A percentile compares a stretch with the other conserved stretches of the same genome.
Conservation (phyloP, 2,888 invertebrate genomes). For the Ochlodes sylvanus region DNA sequence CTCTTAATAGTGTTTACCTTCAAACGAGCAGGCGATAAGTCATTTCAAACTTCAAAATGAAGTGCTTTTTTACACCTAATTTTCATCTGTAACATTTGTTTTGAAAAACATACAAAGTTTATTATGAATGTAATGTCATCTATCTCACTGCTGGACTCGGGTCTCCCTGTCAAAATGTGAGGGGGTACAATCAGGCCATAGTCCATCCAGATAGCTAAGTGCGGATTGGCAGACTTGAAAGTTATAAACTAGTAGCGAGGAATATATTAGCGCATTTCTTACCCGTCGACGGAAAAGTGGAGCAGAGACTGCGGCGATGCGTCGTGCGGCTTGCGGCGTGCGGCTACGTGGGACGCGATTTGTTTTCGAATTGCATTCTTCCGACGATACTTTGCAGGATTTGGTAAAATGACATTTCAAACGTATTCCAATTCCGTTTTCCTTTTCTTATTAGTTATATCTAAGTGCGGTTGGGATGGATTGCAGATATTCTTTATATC, state of each 20-base stretch:
- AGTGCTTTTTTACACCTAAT: no score
- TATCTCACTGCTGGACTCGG: no score
- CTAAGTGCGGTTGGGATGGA: not conserved
- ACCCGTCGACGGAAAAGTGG: slow-evolving; percentile 19
- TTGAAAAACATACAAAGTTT: no score
- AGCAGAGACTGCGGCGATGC: slow-evolving; percentile 30
- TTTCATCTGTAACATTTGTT: no score
- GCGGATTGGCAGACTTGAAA: not conserved
- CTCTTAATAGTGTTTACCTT: no score
- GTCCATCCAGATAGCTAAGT: no score
- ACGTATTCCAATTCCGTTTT: slow-evolving; percentile 8
- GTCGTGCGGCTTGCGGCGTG: not conserved
- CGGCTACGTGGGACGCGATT: slow-evolving; percentile 42
- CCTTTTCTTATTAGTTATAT: not conserved
- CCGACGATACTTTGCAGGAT: slow-evolving; percentile 37
- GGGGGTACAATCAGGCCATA: no score
- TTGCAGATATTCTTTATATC: not conserved
- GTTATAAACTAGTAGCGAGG: slow-evolving; percentile 8
- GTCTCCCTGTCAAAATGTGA: no score
- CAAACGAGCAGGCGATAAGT: no score
- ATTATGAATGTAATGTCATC: no score
- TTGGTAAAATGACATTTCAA: slow-evolving; percentile 15
- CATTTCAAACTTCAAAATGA: no score
- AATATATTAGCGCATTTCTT: slow-evolving; percentile 31
- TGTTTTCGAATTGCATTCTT: slow-evolving; percentile 50